phyloP scores from a whole-genome alignment of 2,113 vertebrate genomes.

The Phoxinus phoxinus region DNA sequence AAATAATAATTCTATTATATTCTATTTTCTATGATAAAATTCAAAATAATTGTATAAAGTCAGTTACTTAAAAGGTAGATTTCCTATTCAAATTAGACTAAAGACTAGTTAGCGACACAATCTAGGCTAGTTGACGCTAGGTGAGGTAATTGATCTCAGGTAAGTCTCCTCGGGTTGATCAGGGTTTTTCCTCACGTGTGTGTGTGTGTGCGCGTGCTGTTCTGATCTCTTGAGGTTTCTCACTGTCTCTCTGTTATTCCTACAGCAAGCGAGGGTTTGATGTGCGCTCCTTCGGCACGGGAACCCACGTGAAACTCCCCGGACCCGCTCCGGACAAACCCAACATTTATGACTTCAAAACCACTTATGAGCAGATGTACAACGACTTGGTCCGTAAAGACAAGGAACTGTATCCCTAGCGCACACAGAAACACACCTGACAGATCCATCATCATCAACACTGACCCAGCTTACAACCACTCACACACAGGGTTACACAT shows the following conservation, averaged over 20 bases:
- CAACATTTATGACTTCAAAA: conserved; percentile 99
- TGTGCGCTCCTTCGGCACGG: conserved; percentile 95
- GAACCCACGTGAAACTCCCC: conserved; percentile 95
- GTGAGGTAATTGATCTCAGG: not conserved
- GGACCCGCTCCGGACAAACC: conserved; percentile 98
- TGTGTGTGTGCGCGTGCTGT: not conserved
- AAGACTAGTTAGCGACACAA: too few species aligned
- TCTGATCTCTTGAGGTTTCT: conserved; percentile 11
- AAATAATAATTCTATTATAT: too few species aligned
- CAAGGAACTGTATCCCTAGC: conserved; percentile 98
- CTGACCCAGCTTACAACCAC: too few species aligned
- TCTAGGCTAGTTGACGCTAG: not conserved
- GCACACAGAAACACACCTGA: conserved; percentile 25
- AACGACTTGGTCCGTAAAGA: conserved; percentile 99
- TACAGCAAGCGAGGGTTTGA: conserved; percentile 97
- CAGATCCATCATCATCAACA: too few species aligned
- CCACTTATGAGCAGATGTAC: conserved; percentile 99
- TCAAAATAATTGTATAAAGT: too few species aligned
- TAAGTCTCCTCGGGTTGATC: not conserved
- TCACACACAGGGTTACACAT: too few species aligned
- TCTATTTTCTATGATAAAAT: too few species aligned
- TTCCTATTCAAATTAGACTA: too few species aligned
- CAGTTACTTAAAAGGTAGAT: too few species aligned
- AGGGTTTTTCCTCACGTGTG: not conserved
- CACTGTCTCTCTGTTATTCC: conserved; percentile 58